Evolutionary conservation across 2,113 vertebrate species (phyloP).

Genomic region (Nannospalax galili): DNA sequence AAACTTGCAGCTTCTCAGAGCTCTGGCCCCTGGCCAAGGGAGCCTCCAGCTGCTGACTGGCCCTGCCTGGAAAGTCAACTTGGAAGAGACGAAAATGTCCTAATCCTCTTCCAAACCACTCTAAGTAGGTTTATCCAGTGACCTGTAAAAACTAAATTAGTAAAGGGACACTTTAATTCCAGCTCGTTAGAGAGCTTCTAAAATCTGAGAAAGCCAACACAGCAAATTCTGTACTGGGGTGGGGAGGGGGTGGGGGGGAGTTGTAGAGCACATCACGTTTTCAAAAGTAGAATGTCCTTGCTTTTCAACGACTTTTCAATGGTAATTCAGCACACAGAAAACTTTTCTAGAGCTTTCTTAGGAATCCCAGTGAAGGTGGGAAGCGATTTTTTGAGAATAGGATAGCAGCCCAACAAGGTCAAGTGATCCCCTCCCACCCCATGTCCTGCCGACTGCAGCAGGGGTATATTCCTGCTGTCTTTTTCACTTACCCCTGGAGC

Average conservation of each 20-base stretch:
- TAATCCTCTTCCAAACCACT: conserved; percentile 76
- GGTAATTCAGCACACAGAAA: neutral
- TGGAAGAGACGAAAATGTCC: conserved; percentile 72
- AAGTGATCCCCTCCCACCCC: conserved; percentile 23
- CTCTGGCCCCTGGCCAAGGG: conserved; percentile 72
- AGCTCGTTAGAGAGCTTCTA: conserved; percentile 77
- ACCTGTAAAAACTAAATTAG: conserved; percentile 80
- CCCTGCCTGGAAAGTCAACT: conserved; percentile 79
- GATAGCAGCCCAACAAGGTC: conserved; percentile 45
- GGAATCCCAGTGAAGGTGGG: neutral
- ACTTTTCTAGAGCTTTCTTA: neutral
- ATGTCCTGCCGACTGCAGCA: neutral
- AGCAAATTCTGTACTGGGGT: conserved; percentile 60
- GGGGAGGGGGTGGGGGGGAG: neutral
- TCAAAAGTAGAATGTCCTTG: conserved; percentile 42
- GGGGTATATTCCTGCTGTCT: conserved; percentile 19
- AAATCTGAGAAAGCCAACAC: conserved; percentile 70
- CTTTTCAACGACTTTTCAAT: neutral
- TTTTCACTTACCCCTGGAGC: conserved; percentile 51
- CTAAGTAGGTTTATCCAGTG: conserved; percentile 80
- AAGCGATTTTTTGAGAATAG: neutral
- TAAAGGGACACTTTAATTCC: conserved; percentile 81
- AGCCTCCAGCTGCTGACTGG: conserved; percentile 80
- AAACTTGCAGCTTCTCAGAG: conserved; percentile 59
- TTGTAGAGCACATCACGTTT: neutral